phyloP scores from a whole-genome alignment of 2,888 invertebrate genomes.

The Liopterus haemorrhoidalis region DNA sequence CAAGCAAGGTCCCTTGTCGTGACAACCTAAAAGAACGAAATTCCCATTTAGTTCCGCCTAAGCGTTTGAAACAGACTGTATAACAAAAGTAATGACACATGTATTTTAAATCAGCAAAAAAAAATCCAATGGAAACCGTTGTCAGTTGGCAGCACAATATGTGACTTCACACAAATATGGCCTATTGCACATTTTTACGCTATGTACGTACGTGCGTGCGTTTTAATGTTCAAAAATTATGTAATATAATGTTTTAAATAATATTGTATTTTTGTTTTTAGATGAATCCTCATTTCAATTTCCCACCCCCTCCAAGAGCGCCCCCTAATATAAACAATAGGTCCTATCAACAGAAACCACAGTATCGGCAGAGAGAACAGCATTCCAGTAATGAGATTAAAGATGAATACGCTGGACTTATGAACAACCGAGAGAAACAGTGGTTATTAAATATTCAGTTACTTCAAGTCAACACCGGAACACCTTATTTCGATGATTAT shows the following conservation, averaged over 20 bases:
- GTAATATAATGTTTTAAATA: slow-evolving; percentile 1
- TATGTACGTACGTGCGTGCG: no score
- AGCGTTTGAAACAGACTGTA: no score
- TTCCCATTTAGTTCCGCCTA: no score
- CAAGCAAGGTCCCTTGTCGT: no score
- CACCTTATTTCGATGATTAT: slow-evolving; percentile 95
- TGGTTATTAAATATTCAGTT: slow-evolving; percentile 95
- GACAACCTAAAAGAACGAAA: no score
- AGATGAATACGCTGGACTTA: slow-evolving; percentile 85
- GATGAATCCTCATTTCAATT: slow-evolving; percentile 26
- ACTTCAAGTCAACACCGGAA: slow-evolving; percentile 86
- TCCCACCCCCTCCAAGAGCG: slow-evolving; percentile 28
- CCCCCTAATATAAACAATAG: slow-evolving; percentile 38
- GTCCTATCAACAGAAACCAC: slow-evolving; percentile 37
- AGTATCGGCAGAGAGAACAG: slow-evolving; percentile 26
- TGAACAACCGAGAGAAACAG: slow-evolving; percentile 91
- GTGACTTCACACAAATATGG: no score
- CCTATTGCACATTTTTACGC: no score
- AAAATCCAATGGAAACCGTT: no score
- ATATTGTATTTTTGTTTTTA: slow-evolving; percentile 26
- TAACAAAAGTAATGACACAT: no score
- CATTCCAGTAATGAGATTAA: slow-evolving; percentile 30
- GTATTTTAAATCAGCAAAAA: no score
- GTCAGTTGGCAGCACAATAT: no score
- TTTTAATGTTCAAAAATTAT: background rate